Evolutionary conservation across 2,797 vertebrate genomes (phyloP).

Genomic region (Halcyon leucocephala): DNA sequence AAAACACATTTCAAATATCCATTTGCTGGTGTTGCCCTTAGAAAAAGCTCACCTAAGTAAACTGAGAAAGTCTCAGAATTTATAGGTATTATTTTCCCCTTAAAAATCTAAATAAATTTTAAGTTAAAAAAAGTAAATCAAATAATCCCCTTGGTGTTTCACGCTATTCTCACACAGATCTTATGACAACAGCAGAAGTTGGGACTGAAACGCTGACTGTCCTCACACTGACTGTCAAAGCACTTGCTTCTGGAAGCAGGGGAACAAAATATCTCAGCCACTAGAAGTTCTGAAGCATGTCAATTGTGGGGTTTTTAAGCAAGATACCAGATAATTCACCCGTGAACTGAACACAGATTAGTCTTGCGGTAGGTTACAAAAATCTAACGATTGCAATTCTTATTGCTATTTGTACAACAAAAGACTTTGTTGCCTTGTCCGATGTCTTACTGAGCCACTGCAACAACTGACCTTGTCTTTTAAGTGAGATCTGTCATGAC

Average conservation of each 20-base stretch:
- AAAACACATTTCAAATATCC: neutral
- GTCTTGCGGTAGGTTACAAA: neutral
- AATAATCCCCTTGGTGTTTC: neutral
- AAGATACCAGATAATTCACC: neutral
- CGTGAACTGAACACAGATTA: neutral
- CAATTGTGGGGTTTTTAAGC: neutral
- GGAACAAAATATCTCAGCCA: neutral
- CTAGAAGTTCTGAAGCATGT: neutral
- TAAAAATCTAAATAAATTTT: neutral
- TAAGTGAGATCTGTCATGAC: neutral
- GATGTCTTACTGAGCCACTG: neutral
- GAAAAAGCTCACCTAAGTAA: neutral
- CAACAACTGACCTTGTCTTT: neutral
- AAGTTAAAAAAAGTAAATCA: neutral
- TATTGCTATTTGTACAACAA: neutral
- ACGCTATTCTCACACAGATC: neutral
- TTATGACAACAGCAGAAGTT: neutral
- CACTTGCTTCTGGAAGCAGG: neutral
- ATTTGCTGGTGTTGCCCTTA: accelerated
- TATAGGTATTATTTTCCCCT: neutral
- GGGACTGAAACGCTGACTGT: neutral
- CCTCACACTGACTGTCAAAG: neutral
- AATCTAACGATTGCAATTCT: neutral
- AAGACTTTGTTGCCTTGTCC: neutral
- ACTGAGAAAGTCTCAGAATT: neutral